Evolutionary conservation across 2,797 vertebrate genomes (phyloP).

Genomic region (Threskiornis aethiopicus): DNA sequence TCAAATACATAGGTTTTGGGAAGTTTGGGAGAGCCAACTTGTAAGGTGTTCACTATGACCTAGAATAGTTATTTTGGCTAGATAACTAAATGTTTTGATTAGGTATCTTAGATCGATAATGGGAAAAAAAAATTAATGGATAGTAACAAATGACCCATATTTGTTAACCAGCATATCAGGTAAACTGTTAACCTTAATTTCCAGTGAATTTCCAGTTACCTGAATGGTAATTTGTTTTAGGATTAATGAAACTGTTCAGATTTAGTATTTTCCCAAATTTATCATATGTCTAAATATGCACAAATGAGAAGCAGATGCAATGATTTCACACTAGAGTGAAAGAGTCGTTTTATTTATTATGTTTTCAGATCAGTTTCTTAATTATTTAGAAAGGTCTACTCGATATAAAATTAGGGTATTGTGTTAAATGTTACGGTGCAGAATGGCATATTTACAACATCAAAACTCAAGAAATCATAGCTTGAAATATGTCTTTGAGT

Average conservation of each 20-base stretch:
- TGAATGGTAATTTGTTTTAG: not conserved
- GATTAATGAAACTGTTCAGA: not conserved
- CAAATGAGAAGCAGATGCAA: not conserved
- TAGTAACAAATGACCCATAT: not conserved
- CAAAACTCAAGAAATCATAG: not conserved
- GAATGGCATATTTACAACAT: not conserved
- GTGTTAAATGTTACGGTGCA: not conserved
- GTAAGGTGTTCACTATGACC: not conserved
- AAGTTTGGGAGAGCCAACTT: not conserved
- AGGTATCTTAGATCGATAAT: not conserved
- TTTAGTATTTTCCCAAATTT: not conserved
- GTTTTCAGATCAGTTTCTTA: not conserved
- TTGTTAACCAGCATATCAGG: not conserved
- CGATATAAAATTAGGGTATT: not conserved
- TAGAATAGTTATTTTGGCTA: not conserved
- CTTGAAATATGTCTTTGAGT: not conserved
- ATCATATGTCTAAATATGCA: not conserved
- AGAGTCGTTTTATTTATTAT: not conserved
- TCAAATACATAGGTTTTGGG: not conserved
- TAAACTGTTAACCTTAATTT: not conserved
- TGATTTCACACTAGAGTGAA: not conserved
- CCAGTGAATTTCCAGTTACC: not conserved
- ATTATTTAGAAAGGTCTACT: not conserved
- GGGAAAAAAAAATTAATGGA: not conserved
- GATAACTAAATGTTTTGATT: not conserved